Conservation (phyloP, 2,113 vertebrate genomes). For the Haliaeetus leucogaster region DNA sequence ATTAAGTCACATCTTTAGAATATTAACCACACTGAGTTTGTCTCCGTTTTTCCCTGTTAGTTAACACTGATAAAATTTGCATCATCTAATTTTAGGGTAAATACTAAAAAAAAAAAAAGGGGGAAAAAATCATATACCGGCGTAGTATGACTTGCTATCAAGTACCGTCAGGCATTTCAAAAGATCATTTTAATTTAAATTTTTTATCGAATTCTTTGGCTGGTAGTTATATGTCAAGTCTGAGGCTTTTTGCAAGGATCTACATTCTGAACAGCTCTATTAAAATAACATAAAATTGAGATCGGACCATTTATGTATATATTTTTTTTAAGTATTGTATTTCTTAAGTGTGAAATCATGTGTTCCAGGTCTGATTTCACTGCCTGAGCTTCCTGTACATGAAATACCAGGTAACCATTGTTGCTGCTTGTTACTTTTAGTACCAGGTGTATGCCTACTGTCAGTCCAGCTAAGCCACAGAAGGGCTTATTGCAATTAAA, state of each 20-base stretch:
- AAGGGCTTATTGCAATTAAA: constrained; percentile 81
- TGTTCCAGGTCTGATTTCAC: not conserved
- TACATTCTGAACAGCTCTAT: not conserved
- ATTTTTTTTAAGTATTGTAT: not conserved
- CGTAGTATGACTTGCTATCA: not conserved
- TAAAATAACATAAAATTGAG: not conserved
- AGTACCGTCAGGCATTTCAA: constrained; percentile 2
- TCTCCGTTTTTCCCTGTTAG: not conserved
- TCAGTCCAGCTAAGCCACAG: constrained; percentile 75
- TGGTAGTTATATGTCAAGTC: not conserved
- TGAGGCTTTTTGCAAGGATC: not conserved
- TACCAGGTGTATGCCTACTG: constrained; percentile 61
- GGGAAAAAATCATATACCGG: not conserved
- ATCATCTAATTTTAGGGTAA: constrained; percentile 50
- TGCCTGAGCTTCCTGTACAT: not conserved
- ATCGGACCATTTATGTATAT: not conserved
- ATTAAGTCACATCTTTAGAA: constrained; percentile 60
- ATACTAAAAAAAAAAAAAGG: not conserved
- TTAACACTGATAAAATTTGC: constrained; percentile 52
- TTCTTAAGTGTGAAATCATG: not conserved
- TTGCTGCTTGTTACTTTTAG: not conserved
- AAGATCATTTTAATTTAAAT: not conserved
- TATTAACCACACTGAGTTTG: constrained; percentile 50
- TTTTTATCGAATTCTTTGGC: not conserved
- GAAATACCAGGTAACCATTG: not conserved